A percentile compares a stretch with the other conserved stretches of the same genome.
These are phyloP conservation scores for Oedothorax gibbosus DNA, from an alignment of 1,140 invertebrate genomes.

Conservation along the genomic window DNA sequence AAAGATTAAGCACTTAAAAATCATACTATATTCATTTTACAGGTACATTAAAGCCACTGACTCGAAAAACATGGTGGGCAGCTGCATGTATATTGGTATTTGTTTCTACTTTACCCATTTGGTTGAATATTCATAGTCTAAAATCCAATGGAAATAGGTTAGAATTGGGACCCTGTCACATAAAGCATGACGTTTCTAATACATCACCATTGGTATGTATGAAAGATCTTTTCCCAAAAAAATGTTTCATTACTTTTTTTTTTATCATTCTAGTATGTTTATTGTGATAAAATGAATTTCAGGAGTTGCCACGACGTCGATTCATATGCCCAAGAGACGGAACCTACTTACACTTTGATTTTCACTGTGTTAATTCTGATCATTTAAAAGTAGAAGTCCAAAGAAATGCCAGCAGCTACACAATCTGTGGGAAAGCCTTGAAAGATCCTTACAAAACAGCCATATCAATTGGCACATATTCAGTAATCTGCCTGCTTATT, in stretches of 20 bases:
- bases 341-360: conserved; percentile 15
- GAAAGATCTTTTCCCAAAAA: not conserved
- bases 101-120: conserved; percentile 18
- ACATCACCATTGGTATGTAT: conserved; percentile 44
- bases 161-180: conserved; percentile 38
- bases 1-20: too few species aligned
- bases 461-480: not conserved
- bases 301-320: conserved; percentile 25
- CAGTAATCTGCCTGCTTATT: not conserved
- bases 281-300: not conserved
- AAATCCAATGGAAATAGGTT: conserved; percentile 24
- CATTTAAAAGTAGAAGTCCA: not conserved
- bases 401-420: conserved; percentile 2
- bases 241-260: not conserved
- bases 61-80: conserved; percentile 21
- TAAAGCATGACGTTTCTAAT: conserved; percentile 33
- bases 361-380: conserved; percentile 2
- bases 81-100: not conserved
- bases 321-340: conserved; percentile 14
- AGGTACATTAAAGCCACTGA: conserved; percentile 6
- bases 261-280: not conserved
- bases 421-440: conserved; percentile 38
- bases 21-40: not conserved
- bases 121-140: conserved; percentile 32
- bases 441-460: not conserved